These are phyloP conservation scores for Helicoverpa armigera DNA, from an alignment of 1,140 invertebrate genomes.

Conservation along the genomic window DNA sequence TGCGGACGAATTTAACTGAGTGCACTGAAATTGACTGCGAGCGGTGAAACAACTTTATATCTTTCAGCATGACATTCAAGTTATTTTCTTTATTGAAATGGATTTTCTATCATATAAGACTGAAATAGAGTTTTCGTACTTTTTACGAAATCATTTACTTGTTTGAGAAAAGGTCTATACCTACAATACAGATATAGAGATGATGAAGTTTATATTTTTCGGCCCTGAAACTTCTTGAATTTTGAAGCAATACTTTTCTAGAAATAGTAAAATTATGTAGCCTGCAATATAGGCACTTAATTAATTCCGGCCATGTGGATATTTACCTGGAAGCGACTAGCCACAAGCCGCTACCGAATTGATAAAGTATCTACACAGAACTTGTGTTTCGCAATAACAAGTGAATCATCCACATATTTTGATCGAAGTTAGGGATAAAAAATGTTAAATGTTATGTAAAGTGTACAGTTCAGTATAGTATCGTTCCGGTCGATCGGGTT, in stretches of 20 bases:
- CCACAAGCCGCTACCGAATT: not conserved
- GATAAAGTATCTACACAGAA: not conserved
- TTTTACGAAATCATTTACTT: not conserved
- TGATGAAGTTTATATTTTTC: too few species aligned
- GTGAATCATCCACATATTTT: constrained; percentile 40
- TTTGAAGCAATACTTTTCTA: too few species aligned
- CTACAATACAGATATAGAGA: too few species aligned
- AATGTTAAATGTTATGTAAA: not conserved
- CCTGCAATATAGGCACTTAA: not conserved
- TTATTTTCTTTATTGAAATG: constrained; percentile 36
- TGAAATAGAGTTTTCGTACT: constrained; percentile 1
- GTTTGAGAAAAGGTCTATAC: too few species aligned
- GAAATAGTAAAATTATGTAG: too few species aligned
- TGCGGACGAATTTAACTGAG: constrained; percentile 57
- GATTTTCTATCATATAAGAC: constrained; percentile 35
- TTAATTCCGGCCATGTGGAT: not conserved
- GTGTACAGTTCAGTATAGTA: not conserved
- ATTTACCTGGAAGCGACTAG: constrained; percentile 7
- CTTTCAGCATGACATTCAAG: constrained; percentile 26
- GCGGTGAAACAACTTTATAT: constrained; percentile 33
- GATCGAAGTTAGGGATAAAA: not conserved
- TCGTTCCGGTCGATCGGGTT: constrained; percentile 57
- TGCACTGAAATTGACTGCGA: constrained; percentile 59
- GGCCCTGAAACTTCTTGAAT: too few species aligned
- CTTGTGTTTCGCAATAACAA: constrained; percentile 19